These are phyloP conservation scores for Apis florea DNA, from an alignment of 1,140 invertebrate genomes.

Conservation along the genomic window DNA sequence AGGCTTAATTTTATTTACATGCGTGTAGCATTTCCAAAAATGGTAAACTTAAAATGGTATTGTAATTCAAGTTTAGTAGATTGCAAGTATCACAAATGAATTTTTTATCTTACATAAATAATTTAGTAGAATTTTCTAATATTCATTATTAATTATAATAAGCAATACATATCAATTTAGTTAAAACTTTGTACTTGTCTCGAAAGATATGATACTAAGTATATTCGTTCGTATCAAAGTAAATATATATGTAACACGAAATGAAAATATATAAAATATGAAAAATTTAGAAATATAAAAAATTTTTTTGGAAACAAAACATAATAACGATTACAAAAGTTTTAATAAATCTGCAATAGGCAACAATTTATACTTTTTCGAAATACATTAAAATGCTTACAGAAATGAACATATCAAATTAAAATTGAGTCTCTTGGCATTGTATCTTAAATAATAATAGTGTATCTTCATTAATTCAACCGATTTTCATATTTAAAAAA, in stretches of 20 bases:
- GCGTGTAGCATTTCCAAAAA: background rate
- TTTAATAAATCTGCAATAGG: constrained; percentile 10
- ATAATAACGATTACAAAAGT: constrained; percentile 11
- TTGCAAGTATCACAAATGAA: background rate
- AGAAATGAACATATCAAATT: constrained; percentile 41
- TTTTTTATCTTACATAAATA: background rate
- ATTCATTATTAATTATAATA: constrained; percentile 1
- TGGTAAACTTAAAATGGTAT: background rate
- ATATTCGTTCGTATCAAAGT: background rate
- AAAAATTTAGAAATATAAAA: background rate
- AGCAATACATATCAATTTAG: constrained; percentile 38
- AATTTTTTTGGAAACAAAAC: background rate
- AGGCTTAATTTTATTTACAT: constrained; percentile 10
- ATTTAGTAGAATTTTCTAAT: background rate
- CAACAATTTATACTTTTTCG: constrained; percentile 7
- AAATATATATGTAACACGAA: background rate
- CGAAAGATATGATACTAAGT: constrained; percentile 3
- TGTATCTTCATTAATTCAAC: constrained; percentile 5
- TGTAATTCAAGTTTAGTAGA: background rate
- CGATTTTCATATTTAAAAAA: constrained; percentile 28
- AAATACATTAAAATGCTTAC: constrained; percentile 19
- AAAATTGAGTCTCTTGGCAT: constrained; percentile 34
- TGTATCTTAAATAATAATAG: constrained; percentile 32
- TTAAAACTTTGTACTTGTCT: constrained; percentile 48
- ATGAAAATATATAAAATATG: constrained; percentile 22